Conservation (phyloP, 2,888 invertebrate species). For the Andrena trimmerana region DNA sequence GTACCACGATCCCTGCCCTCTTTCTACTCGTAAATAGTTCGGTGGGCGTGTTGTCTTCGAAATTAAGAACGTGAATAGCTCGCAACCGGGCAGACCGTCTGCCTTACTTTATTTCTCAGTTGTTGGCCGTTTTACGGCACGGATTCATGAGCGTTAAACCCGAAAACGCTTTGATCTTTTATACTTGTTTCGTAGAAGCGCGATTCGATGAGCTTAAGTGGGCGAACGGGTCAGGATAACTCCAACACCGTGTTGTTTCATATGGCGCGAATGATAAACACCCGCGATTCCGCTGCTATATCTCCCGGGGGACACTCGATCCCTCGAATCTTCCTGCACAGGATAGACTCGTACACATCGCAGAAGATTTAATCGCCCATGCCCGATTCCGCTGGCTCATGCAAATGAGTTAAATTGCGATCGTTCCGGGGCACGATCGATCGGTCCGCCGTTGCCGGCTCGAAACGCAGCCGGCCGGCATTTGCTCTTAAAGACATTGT, state of each 20-base stretch:
- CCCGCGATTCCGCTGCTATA: neutral
- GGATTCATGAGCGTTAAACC: slow-evolving; percentile 62
- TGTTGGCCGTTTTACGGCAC: slow-evolving; percentile 64
- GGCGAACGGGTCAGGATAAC: slow-evolving; percentile 67
- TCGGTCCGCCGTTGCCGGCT: slow-evolving; percentile 25
- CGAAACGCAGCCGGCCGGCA: slow-evolving; percentile 41
- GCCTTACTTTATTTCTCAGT: slow-evolving; percentile 63
- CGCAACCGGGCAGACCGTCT: slow-evolving; percentile 32
- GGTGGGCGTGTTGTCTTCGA: slow-evolving; percentile 68
- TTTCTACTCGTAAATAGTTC: slow-evolving; percentile 46
- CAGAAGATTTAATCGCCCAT: slow-evolving; percentile 5
- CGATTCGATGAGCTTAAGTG: slow-evolving; percentile 65
- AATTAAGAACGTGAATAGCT: slow-evolving; percentile 56
- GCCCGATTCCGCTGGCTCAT: neutral
- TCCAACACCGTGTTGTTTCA: slow-evolving; percentile 43
- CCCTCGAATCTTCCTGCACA: neutral
- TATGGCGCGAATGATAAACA: slow-evolving; percentile 63
- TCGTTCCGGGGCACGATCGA: slow-evolving; percentile 27
- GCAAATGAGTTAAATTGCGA: slow-evolving; percentile 46
- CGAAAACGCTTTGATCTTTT: slow-evolving; percentile 69
- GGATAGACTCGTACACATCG: neutral
- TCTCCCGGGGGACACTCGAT: neutral
- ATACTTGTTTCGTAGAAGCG: slow-evolving; percentile 69
- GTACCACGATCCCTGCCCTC: slow-evolving; percentile 24
- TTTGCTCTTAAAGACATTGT: slow-evolving; percentile 61